Conservation (phyloP, 2,888 invertebrate species). For the Entomobrya multifasciata region DNA sequence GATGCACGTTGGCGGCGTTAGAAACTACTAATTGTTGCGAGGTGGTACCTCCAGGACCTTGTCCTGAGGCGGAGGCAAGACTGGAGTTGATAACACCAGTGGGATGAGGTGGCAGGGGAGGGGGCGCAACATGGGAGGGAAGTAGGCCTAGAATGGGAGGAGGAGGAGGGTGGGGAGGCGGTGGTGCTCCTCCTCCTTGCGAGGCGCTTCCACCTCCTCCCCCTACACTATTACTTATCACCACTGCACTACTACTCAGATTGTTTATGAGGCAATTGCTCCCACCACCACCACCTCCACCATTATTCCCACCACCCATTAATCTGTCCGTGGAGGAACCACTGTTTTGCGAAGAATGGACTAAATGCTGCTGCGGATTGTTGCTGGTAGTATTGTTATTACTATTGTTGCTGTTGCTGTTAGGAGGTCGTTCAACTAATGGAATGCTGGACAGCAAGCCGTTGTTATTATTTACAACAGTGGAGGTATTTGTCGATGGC, state of each 20-base stretch:
- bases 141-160: conserved; percentile 44
- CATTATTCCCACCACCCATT: conserved; percentile 2
- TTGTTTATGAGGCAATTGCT: conserved; percentile 59
- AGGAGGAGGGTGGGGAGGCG: conserved; percentile 60
- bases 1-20: conserved; percentile 51
- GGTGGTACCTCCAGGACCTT: conserved; percentile 75
- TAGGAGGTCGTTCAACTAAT: conserved; percentile 67
- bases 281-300: background rate
- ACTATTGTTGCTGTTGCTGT: conserved; percentile 63
- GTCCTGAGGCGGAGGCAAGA: conserved; percentile 76
- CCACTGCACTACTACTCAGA: conserved; percentile 56
- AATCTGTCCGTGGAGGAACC: conserved; percentile 55
- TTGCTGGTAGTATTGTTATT: conserved; percentile 1
- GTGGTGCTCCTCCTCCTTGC: conserved; percentile 24
- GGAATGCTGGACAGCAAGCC: conserved; percentile 76
- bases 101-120: conserved; percentile 69
- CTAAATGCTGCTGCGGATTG: conserved; percentile 38
- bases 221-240: conserved; percentile 31
- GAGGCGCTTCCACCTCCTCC: conserved; percentile 27
- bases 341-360: conserved; percentile 20
- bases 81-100: conserved; percentile 68
- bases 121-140: conserved; percentile 53
- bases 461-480: conserved; percentile 58
- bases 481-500: background rate
- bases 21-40: conserved; percentile 81